Evolutionary conservation across 2,113 vertebrate species (phyloP), one percentile per base, ranked within the genome.

Genomic region (Carassius gibelio): DNA sequence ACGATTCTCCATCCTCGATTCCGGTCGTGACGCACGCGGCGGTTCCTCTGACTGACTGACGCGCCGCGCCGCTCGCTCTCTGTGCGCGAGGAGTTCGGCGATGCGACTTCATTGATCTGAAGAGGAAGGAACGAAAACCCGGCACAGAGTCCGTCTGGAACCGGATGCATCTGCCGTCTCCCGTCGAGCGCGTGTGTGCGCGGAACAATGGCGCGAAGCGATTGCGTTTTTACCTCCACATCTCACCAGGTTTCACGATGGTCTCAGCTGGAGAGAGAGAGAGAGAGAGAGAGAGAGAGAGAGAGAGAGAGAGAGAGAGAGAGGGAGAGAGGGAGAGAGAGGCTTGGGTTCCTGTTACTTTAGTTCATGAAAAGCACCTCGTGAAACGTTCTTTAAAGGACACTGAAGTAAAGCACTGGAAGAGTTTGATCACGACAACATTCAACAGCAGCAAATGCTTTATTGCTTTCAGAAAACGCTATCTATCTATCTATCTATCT

Each of bases 81-180:
- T 91, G 92, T 84, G 91, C 93, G 93, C 91, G 61, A 84, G 68
- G 92, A 93, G 88, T 68, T 92, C 91, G 85, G 88, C 91, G 90
- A 90, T 87, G 55, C 92, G 90, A 91, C 92, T 92, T 93, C 94
- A 94, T 94, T 93, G 94, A 95, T 94, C 94, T 92, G 75, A 88
- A 91, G 92, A 89, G 88, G 92, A 90, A 90, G 84, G 88, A 45
- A 91, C 90, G 91, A 90, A 90, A 86, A 79, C 88, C 91, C 89
- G 86, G 92, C 4, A 4, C 17, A n/a, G 36, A 72, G 30, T n/a
- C 9, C 36, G n/a, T 64, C 61, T 64, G 61, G 61, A 64, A 2
- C 17, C 61, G 62, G 62, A 64, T 64, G 5, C 15, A 1, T 19
- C 1, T 19, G 52, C 52, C 52, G 17, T 69, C 68, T 52, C 50